These are phyloP conservation scores for Arnoldichthys spilopterus DNA, from an alignment of 2,797 vertebrate species.

Conservation along the genomic window DNA sequence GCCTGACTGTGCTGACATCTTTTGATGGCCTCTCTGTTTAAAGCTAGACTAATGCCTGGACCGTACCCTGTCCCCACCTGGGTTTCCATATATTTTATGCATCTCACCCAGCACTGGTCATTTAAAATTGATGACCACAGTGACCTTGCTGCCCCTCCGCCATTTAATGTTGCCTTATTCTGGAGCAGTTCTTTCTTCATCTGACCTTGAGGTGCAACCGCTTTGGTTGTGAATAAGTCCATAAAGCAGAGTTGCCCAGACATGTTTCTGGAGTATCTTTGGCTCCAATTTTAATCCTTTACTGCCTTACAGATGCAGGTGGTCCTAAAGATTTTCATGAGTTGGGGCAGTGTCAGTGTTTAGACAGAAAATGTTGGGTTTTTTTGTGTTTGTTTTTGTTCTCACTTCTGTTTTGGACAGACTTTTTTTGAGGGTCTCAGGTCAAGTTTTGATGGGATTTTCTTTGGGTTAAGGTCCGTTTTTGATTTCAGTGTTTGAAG, in stretches of 20 bases:
- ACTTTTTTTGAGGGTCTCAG: too few relatives aligned
- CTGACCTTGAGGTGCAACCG: background rate
- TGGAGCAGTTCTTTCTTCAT: background rate
- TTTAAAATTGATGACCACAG: conserved; percentile 75
- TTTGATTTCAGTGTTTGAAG: conserved; percentile 18
- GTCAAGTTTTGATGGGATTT: too few relatives aligned
- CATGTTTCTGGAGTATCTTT: background rate
- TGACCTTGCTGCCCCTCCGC: background rate
- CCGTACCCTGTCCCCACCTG: conserved; percentile 65
- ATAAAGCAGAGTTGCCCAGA: background rate
- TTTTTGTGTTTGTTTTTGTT: too few relatives aligned
- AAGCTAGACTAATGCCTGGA: conserved; percentile 68
- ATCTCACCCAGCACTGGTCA: conserved; percentile 64
- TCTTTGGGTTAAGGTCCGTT: too few relatives aligned
- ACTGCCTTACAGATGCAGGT: background rate
- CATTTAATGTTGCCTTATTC: background rate
- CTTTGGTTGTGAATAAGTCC: background rate
- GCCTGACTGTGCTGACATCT: conserved; percentile 8
- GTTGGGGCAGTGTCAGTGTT: too few relatives aligned
- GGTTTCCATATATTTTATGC: conserved; percentile 65
- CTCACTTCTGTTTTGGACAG: too few relatives aligned
- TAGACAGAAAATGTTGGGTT: too few relatives aligned
- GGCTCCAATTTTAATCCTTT: background rate
- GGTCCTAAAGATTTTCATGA: background rate
- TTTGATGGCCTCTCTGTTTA: conserved; percentile 40